Base-by-base conservation (phyloP, 92 coral and sea anemone genomes). In the Epizoanthus stellaris region DNA sequence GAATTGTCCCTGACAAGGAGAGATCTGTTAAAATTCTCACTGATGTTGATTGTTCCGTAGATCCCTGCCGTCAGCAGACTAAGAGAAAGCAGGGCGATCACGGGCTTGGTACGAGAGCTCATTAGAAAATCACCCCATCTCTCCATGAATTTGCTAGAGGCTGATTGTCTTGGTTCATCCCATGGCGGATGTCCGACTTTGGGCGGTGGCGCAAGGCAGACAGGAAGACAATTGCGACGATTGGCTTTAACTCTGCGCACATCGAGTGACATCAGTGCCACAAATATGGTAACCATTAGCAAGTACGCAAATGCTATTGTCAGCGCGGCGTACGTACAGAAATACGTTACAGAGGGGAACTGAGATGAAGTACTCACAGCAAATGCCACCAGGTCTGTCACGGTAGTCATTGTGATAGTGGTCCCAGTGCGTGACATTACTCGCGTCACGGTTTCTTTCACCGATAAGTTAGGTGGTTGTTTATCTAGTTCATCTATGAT, bases 321-420 rank as follows among this genome's bases (percentile, higher is more conserved):
- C 69, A 89, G 66, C 13, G 92, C 84, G 9, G 92, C 92, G 47
- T 85, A 89, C 20, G 67, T 85, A 58, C 92, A 89, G 76, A 89
- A 89, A 39, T 89, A 90, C 52, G 69, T 77, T 14, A 68, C 62
- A 9, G 93, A 90, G 2, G 95, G 93, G 60, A 93, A 93, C 19
- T 85, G 80, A 4, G 95, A 84, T 23, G 93, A 87, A 5, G 93
- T 90, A 74, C 95, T 89, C 15, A 92, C 95, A 42, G 95, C 95
- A 87, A 92, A 92, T 38, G 95, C 93, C 19, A 92, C 95, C 80
- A 92, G 85, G 82, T 92, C 95, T 61, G 95, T 92, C n/a, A 85
- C 82, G 15, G 95, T 92, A 12, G 95, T 92, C 95, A 92, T 92
- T 73, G 95, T 92, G 57, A 92, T 77, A 4, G 93, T 92, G 16